Base-by-base conservation (phyloP, 2,797 vertebrate species). In the Lycodopsis pacificus region DNA sequence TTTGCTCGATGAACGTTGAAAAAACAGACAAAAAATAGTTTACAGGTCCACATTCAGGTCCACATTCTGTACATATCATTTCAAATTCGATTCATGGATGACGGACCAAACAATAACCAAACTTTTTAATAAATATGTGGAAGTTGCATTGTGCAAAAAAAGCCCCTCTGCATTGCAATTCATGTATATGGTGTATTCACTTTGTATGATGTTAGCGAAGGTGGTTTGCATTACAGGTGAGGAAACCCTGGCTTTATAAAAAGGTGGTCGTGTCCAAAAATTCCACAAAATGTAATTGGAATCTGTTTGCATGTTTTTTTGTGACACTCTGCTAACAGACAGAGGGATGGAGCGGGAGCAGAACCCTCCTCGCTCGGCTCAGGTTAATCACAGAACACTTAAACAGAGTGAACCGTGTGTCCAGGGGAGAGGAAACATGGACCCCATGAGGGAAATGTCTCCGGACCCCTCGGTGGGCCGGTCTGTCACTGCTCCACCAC, bases 401-500 rank as follows among this genome's bases (percentile, higher is more conserved):
- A 0, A 53, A n/a, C 57, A 49, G 32, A 20, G 27, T 17, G 76
- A 63, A 36, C 22, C 51, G 12, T n/a, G 54, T 32, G 59, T 66
- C 46, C 22, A 1, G 66, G 30, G 38, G 15, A 58, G 30, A 71
- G 30, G 42, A 64, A 61, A 51, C 38, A 17, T 7, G 54, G 71
- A 22, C 11, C 42, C 56, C 57, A 42, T 27, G 22, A 25, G 58
- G 42, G 66, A 63, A 44, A 32, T 0, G 22, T 53, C 20, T 62
- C 11, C 20, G 5, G 59, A 57, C 40, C 40, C 17, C 64, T 71
- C 12, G 42, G 61, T 36, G 71, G 15, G 59, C 49, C 20, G 1
- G 44, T 80, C 75, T 75, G 79, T 79, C 79, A 40, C 49, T 40
- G 64, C 70, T 65, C 49, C 61, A 54, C 30, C 77, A 25, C 73